Conservation (phyloP, 2,797 vertebrate species). For the Epinephelus awoara region DNA sequence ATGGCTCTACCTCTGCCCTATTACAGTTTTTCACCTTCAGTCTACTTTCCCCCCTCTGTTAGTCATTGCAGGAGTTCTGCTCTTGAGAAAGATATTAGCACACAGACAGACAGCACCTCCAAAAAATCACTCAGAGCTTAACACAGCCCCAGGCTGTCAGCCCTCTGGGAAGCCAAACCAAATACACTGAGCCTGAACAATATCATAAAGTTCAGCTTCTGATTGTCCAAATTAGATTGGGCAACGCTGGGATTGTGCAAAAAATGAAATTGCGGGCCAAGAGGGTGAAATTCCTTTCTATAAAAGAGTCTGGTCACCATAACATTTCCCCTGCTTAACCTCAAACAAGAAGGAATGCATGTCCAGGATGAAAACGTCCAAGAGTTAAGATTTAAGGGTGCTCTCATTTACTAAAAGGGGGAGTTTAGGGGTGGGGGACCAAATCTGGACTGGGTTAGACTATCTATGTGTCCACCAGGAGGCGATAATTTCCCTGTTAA, state of each 20-base stretch:
- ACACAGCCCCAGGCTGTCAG: slow-evolving; percentile 52
- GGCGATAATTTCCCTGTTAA: slow-evolving; percentile 65
- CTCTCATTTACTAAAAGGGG: slow-evolving; percentile 9
- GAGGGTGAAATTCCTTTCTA: slow-evolving; percentile 75
- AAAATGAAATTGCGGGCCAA: slow-evolving; percentile 61
- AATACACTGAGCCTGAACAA: slow-evolving; percentile 65
- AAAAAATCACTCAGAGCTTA: slow-evolving; percentile 58
- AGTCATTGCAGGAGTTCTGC: slow-evolving; percentile 56
- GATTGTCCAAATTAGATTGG: slow-evolving; percentile 77
- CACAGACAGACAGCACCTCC: slow-evolving; percentile 61
- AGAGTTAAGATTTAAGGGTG: slow-evolving; percentile 35
- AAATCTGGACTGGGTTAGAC: background rate
- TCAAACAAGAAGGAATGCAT: slow-evolving; percentile 59
- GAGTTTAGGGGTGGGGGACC: background rate
- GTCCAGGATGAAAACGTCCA: background rate
- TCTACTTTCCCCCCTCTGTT: slow-evolving; percentile 13
- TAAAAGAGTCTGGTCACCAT: slow-evolving; percentile 63
- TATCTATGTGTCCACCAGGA: slow-evolving; percentile 72
- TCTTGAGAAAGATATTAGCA: slow-evolving; percentile 76
- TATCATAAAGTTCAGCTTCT: slow-evolving; percentile 67
- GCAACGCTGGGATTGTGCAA: slow-evolving; percentile 75
- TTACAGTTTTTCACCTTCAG: slow-evolving; percentile 40
- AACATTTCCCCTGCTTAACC: slow-evolving; percentile 64
- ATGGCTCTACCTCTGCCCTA: background rate
- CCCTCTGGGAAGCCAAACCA: slow-evolving; percentile 65